These are phyloP conservation scores for Fulica atra DNA, from an alignment of 2,113 vertebrate genomes.

Conservation along the genomic window DNA sequence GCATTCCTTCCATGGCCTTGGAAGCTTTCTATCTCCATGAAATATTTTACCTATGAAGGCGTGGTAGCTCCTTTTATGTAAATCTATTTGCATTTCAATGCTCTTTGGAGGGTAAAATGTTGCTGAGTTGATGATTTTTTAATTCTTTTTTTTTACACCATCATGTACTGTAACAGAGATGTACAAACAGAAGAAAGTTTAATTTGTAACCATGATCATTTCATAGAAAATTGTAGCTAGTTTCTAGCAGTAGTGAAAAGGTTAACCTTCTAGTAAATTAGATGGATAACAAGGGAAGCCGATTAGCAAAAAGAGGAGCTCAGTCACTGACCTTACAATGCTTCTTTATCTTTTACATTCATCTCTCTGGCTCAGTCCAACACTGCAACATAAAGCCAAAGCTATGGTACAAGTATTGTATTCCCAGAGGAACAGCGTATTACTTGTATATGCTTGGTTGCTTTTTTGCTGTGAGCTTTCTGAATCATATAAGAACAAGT, in stretches of 20 bases:
- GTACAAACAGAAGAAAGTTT: neutral
- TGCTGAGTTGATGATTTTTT: neutral
- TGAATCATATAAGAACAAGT: conserved; percentile 49
- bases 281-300: conserved; percentile 36
- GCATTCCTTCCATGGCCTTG: neutral
- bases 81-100: conserved; percentile 1
- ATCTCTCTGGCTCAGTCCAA: conserved; percentile 30
- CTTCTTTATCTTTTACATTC: conserved; percentile 63
- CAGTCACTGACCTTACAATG: conserved; percentile 54
- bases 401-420: conserved; percentile 55
- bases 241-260: conserved; percentile 30
- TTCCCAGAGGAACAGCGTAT: conserved; percentile 22
- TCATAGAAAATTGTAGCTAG: neutral
- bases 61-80: neutral
- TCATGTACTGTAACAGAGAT: neutral
- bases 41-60: conserved; percentile 15
- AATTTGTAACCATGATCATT: neutral
- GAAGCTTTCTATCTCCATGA: neutral
- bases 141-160: neutral
- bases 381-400: conserved; percentile 45
- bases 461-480: conserved; percentile 45
- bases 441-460: conserved; percentile 55
- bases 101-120: neutral
- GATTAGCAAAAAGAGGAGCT: conserved; percentile 41
- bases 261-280: conserved; percentile 46